Evolutionary conservation across 2,888 invertebrate species (phyloP).

Genomic region (Nomada ferruginata): DNA sequence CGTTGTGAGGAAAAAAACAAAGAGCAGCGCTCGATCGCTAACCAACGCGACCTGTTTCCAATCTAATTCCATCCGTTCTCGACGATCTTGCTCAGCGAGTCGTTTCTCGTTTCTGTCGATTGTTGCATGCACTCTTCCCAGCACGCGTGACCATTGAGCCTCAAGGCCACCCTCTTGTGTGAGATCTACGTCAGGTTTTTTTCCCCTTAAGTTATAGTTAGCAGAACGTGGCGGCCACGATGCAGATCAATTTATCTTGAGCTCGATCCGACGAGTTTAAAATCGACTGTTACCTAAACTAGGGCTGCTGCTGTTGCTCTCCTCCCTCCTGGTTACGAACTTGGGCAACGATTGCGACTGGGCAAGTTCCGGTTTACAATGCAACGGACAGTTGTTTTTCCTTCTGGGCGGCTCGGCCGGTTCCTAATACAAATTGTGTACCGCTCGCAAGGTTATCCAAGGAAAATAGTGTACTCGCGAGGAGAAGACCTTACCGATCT

Average conservation of each 20-base stretch:
- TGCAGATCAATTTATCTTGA: too few species aligned
- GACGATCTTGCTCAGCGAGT: constrained; percentile 91
- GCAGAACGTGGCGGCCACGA: background rate
- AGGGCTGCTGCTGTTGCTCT: constrained; percentile 72
- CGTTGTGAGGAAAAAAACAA: constrained; percentile 91
- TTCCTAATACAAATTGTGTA: constrained; percentile 53
- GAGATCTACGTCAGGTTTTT: constrained; percentile 64
- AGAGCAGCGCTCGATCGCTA: constrained; percentile 91
- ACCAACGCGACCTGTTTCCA: constrained; percentile 94
- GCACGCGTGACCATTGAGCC: constrained; percentile 88
- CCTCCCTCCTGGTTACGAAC: constrained; percentile 69
- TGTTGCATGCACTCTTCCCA: constrained; percentile 89
- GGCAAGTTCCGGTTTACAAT: constrained; percentile 74
- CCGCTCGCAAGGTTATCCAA: background rate
- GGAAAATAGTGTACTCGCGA: background rate
- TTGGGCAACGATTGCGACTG: constrained; percentile 75
- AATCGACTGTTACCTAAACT: constrained; percentile 70
- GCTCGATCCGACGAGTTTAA: background rate
- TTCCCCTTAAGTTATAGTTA: constrained; percentile 6
- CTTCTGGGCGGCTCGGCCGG: constrained; percentile 69
- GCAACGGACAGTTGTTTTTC: constrained; percentile 77
- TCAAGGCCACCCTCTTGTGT: constrained; percentile 85
- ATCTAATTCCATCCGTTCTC: constrained; percentile 92
- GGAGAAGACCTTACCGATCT: constrained; percentile 53
- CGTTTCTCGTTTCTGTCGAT: constrained; percentile 93